phyloP scores from a whole-genome alignment of 2,888 invertebrate genomes.

The Acleris emargana region DNA sequence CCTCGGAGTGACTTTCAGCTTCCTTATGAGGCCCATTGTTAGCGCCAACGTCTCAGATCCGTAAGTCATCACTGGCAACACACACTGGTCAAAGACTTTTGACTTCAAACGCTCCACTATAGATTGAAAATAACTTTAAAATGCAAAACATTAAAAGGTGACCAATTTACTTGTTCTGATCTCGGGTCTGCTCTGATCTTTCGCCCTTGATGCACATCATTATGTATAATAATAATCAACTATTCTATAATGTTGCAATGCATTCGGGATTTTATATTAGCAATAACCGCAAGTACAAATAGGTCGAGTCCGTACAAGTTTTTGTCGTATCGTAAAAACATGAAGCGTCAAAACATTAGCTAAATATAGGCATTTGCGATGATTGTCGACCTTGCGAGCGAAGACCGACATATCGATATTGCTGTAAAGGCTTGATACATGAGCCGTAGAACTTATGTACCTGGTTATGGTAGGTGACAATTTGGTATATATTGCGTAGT shows the following conservation, averaged over 20 bases:
- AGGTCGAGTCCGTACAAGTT: conserved; percentile 19
- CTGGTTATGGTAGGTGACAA: too few species aligned
- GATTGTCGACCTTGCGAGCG: conserved; percentile 18
- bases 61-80: too few species aligned
- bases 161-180: too few species aligned
- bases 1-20: too few species aligned
- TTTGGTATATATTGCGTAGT: too few species aligned
- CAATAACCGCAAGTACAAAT: conserved; percentile 26
- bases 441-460: neutral
- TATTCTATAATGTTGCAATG: neutral
- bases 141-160: too few species aligned
- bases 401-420: conserved; percentile 22
- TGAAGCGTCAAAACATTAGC: conserved; percentile 31
- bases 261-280: neutral
- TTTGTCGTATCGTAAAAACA: conserved; percentile 24
- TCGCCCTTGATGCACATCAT: neutral
- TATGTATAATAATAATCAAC: neutral
- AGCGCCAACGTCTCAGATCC: too few species aligned
- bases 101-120: too few species aligned
- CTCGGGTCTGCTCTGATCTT: too few species aligned
- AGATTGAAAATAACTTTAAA: too few species aligned
- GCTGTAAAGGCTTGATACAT: conserved; percentile 19
- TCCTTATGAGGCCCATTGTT: too few species aligned
- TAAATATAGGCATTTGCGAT: conserved; percentile 26
- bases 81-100: too few species aligned